These are phyloP conservation scores for Phrynocephalus versicolor DNA, from an alignment of 2,113 vertebrate genomes.

Conservation along the genomic window DNA sequence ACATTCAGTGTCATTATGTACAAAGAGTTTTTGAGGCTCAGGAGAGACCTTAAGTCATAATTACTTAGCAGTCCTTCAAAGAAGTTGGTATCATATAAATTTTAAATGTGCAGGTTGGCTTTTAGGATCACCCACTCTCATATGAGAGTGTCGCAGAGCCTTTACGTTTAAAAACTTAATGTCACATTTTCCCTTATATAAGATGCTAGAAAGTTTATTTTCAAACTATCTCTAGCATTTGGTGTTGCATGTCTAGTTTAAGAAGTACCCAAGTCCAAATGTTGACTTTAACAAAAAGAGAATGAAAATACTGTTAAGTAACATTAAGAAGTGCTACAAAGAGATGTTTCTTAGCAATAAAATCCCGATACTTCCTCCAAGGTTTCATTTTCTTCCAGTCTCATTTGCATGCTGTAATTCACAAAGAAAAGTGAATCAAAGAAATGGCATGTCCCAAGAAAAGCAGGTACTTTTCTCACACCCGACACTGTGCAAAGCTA, in stretches of 20 bases:
- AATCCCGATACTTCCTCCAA: neutral
- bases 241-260: neutral
- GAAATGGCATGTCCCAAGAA: neutral
- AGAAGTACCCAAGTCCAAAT: neutral
- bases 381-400: no score
- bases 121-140: neutral
- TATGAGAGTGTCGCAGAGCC: neutral
- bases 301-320: neutral
- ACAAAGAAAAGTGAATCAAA: neutral
- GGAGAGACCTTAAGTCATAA: neutral
- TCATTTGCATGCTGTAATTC: neutral
- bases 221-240: neutral
- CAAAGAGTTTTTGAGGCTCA: neutral
- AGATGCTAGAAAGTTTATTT: neutral
- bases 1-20: neutral
- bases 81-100: neutral
- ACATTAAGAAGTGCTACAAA: neutral
- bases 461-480: neutral
- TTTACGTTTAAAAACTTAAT: neutral
- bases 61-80: neutral
- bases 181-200: neutral
- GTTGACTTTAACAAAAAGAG: neutral
- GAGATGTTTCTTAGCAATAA: neutral
- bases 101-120: neutral
- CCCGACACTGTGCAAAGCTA: neutral